Evolutionary conservation across 2,797 vertebrate species (phyloP).

Genomic region (Diplodus puntazzo): DNA sequence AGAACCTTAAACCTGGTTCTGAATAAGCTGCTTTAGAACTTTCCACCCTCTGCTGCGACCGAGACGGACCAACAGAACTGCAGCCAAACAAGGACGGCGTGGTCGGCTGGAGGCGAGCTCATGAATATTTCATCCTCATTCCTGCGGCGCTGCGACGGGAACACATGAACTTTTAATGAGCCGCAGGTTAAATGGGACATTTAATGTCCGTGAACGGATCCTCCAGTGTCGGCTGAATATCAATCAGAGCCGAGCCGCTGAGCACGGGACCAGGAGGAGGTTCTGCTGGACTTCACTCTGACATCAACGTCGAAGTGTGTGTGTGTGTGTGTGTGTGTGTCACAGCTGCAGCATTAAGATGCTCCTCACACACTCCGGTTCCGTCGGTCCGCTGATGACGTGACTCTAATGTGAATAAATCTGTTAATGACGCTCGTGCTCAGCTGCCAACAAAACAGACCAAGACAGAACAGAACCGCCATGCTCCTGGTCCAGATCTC

Average conservation of each 20-base stretch:
- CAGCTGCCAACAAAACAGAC: background rate
- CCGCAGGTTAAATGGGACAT: conserved; percentile 55
- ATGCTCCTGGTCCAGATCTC: background rate
- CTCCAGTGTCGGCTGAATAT: conserved; percentile 39
- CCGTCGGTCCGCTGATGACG: background rate
- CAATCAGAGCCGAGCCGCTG: conserved; percentile 31
- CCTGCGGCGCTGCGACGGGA: conserved; percentile 32
- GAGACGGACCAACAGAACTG: background rate
- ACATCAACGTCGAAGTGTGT: background rate
- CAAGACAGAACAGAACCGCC: background rate
- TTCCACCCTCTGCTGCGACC: background rate
- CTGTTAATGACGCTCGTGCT: too few species aligned
- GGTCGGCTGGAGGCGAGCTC: conserved; percentile 32
- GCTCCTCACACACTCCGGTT: conserved; percentile 29
- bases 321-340: too few species aligned
- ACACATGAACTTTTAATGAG: conserved; percentile 59
- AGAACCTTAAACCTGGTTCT: too few species aligned
- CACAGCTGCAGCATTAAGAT: conserved; percentile 33
- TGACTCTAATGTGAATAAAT: conserved; percentile 17
- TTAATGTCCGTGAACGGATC: conserved; percentile 44
- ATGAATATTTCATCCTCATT: conserved; percentile 55
- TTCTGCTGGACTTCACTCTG: background rate
- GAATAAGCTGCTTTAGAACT: too few species aligned
- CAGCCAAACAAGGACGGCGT: conserved; percentile 22
- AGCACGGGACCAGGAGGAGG: background rate